These are phyloP conservation scores for Drosophila bocqueti DNA, from an alignment of 1,140 invertebrate species.

Conservation along the genomic window DNA sequence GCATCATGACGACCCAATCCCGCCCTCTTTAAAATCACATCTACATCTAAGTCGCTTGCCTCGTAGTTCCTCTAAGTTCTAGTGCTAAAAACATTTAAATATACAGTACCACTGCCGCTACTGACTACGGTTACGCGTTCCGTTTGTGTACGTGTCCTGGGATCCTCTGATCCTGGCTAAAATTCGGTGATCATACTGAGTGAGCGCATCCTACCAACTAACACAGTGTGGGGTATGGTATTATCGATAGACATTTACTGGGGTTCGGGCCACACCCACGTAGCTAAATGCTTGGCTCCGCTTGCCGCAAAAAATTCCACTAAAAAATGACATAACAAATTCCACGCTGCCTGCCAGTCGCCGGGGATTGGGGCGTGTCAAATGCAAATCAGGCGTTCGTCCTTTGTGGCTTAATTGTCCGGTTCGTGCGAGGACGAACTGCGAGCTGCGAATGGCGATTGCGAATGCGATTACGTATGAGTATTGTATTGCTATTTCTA, in stretches of 20 bases:
- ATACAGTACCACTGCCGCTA: conserved; percentile 67
- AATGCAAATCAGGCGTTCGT: conserved; percentile 50
- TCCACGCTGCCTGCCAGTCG: conserved; percentile 37
- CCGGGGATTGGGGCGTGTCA: conserved; percentile 49
- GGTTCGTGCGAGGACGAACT: neutral
- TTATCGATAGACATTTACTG: conserved; percentile 60
- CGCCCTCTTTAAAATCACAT: conserved; percentile 75
- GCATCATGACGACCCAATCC: conserved; percentile 37
- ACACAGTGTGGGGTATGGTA: conserved; percentile 28
- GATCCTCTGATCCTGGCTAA: conserved; percentile 38
- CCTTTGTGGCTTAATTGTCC: conserved; percentile 61
- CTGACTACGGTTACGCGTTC: conserved; percentile 35
- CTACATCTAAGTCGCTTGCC: conserved; percentile 72
- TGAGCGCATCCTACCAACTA: conserved; percentile 43
- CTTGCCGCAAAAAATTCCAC: conserved; percentile 41
- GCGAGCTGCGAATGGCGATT: conserved; percentile 12
- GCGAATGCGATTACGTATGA: conserved; percentile 38
- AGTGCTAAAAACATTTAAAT: conserved; percentile 82
- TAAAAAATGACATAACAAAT: conserved; percentile 58
- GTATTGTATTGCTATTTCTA: conserved; percentile 35
- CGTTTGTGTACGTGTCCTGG: conserved; percentile 14
- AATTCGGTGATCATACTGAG: conserved; percentile 43
- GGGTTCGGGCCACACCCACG: conserved; percentile 39
- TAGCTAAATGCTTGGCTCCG: conserved; percentile 45
- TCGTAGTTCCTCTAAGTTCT: conserved; percentile 71